Evolutionary conservation across 2,113 vertebrate species (phyloP).

Genomic region (Sapayoa aenigma): DNA sequence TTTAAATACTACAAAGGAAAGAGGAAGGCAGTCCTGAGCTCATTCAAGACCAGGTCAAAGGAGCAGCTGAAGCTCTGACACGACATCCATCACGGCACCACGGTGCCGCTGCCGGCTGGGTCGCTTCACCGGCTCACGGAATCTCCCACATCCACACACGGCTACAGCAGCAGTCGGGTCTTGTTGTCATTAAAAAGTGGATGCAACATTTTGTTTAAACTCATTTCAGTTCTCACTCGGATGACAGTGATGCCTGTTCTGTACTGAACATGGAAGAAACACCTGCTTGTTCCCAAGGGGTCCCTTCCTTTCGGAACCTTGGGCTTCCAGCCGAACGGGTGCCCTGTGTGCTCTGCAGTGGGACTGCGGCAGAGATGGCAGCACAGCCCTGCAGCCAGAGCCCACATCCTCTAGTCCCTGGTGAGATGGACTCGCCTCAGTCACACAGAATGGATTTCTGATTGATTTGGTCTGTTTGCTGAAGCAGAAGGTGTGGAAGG

Average conservation of each 20-base stretch:
- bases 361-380: not conserved
- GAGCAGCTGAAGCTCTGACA: slow-evolving; percentile 71
- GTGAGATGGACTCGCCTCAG: accelerated
- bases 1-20: slow-evolving; percentile 11
- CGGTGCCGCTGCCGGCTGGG: not conserved
- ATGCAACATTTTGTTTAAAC: not conserved
- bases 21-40: not conserved
- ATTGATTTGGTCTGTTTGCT: not conserved
- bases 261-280: not conserved
- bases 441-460: accelerated
- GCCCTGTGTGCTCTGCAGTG: accelerated
- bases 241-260: not conserved
- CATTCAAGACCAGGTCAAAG: slow-evolving; percentile 20
- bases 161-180: accelerated
- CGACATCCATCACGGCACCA: slow-evolving; percentile 37
- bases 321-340: accelerated
- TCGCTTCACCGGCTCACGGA: not conserved
- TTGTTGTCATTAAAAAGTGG: not conserved
- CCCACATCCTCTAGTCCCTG: accelerated
- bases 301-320: not conserved
- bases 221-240: not conserved
- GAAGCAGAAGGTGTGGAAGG: not conserved
- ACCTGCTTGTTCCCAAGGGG: not conserved
- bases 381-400: not conserved
- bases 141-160: accelerated